Evolutionary conservation across 2,888 invertebrate species (phyloP), one percentile per base, ranked within the genome.

Genomic region (Dromius quadrimaculatus): DNA sequence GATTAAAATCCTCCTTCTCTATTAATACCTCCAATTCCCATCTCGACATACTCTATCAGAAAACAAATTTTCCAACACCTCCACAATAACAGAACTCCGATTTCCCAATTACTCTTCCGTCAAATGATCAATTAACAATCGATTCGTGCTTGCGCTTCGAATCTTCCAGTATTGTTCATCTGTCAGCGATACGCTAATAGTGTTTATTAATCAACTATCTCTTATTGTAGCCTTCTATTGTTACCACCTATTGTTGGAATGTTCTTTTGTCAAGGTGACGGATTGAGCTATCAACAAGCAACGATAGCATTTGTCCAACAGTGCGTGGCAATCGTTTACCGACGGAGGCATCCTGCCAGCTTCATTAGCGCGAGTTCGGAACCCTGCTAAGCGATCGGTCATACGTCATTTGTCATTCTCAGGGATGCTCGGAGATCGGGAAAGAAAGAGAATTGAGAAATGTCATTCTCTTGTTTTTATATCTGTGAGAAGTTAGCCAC

Each of bases 341-440:
- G 20, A 13, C 28, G 78, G 77, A 78, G 76, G 43, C 62, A 50
- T 66, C 66, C 66, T 54, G 73, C 76, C 74, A 74, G 71, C 75
- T 80, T 81, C 80, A 81, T 81, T 81, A 81, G 79, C 76, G 45
- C 74, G 73, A 75, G 76, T 76, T 76, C 76, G 77, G 74, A 72
- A 73, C 76, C 80, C 79, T 74, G 79, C 77, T 75, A 79, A 78
- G 76, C 78, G 80, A 79, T 80, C 80, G 80, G 79, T 80, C 80
- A 79, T 76, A 77, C 78, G 77, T 80, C 81, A 81, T 81, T 81
- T 81, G 81, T 81, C 81, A 81, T 76, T 74, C 77, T 76, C 80
- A 80, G 80, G 75, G 77, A 28, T 13, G 17, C 50, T n/a, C n/a
- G n/a, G n/a, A n/a, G n/a, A n/a, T n/a, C n/a, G n/a, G n/a, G n/a